Base-by-base conservation (phyloP, 1,140 invertebrate genomes). In the Whitmania pigra region DNA sequence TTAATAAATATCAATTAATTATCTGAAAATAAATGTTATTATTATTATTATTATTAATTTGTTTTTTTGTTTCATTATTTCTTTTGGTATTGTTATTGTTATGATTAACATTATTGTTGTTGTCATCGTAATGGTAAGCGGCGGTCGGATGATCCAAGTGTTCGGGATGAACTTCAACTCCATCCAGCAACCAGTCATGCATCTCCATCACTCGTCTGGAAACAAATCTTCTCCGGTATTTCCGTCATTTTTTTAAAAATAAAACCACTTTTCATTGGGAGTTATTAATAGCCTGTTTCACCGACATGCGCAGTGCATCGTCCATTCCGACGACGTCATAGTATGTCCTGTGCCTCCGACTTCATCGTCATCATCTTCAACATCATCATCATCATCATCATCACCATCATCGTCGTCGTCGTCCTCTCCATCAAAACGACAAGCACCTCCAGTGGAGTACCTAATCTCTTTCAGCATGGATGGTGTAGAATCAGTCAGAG, bases 171-270 rank as follows among this genome's bases (percentile, higher is more conserved):
- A 70, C 53, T 54, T 70, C 29, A 2, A 70, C 25, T 70, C 69
- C 49, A 53, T 70, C 29, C 69, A 70, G 43, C 49, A 70, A 13
- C 69, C 69, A 17, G n/a, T 70, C n/a, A 70, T 70, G 69, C 69
- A 70, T 22, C 69, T 70, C 22, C 57, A 63, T 63, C 29, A 63
- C 22, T 63, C 22, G 11, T 63, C 22, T 63, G 57, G 29, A 63
- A 22, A 63, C 22, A 22, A 63, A 63, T 31, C 22, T 63, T 63
- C 57, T 13, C 57, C 57, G 29, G 22, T 31, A 63, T 63, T 63
- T 63, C 29, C 57, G 20, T 63, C 57, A 25, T 63, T 11, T 63
- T 11, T 63, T 63, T 31, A 63, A 15, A 25, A 63, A 63, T 25
- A 63, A 63, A 63, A 63, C 22, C 57, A 25, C 22, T 63, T 63